phyloP scores from a whole-genome alignment of 2,113 vertebrate genomes.

The Tetrax tetrax region DNA sequence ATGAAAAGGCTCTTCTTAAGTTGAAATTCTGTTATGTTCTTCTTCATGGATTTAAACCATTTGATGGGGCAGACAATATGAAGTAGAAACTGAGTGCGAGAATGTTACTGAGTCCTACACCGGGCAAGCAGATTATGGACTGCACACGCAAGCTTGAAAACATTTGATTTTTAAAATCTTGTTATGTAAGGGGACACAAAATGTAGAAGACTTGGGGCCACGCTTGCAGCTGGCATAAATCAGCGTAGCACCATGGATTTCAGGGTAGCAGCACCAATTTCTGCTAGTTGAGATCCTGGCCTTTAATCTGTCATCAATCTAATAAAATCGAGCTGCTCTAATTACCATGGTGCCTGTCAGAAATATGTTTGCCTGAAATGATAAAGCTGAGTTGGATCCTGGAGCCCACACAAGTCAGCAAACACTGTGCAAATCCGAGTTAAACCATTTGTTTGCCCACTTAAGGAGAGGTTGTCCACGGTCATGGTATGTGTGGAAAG shows the following conservation, averaged over 20 bases:
- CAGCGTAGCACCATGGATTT: background rate
- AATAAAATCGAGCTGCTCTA: slow-evolving; percentile 31
- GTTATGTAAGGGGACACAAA: background rate
- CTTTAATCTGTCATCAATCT: slow-evolving; percentile 20
- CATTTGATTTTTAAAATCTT: background rate
- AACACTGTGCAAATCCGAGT: slow-evolving; percentile 40
- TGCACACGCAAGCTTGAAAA: background rate
- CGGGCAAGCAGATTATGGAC: background rate
- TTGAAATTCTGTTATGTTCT: background rate
- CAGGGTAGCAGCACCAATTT: background rate
- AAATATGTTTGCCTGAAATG: slow-evolving; percentile 44
- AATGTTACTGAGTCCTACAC: background rate
- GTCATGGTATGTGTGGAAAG: slow-evolving; percentile 63
- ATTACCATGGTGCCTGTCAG: slow-evolving; percentile 37
- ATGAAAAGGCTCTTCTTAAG: background rate
- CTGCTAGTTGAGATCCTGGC: background rate
- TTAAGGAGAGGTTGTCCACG: slow-evolving; percentile 61
- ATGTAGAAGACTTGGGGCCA: background rate
- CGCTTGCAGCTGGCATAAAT: background rate
- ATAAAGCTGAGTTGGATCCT: slow-evolving; percentile 32
- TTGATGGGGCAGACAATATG: background rate
- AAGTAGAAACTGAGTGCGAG: background rate
- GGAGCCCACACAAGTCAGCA: slow-evolving; percentile 62
- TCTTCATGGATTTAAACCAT: background rate
- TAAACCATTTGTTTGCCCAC: slow-evolving; percentile 70